Conservation (phyloP, 2,888 invertebrate genomes). For the Stenichneumon culpator region DNA sequence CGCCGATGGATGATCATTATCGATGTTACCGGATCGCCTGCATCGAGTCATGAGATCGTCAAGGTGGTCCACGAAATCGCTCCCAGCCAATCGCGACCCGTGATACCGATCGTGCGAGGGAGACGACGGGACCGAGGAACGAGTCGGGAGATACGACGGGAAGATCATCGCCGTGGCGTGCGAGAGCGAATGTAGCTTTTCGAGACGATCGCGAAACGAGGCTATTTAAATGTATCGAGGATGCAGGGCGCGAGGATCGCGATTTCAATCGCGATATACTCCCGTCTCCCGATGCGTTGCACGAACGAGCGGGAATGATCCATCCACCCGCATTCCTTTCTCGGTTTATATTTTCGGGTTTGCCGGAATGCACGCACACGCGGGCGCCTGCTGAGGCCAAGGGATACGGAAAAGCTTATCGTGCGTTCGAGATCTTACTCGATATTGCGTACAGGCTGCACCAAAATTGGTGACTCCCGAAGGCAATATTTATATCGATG, state of each 20-base stretch:
- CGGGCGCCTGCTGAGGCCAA: not conserved
- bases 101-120: conserved; percentile 39
- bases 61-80: conserved; percentile 67
- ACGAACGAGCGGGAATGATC: conserved; percentile 36
- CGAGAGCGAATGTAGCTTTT: conserved; percentile 10
- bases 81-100: conserved; percentile 57
- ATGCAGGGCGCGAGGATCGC: conserved; percentile 74
- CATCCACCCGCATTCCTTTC: conserved; percentile 67
- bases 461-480: conserved; percentile 30
- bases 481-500: not conserved
- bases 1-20: conserved; percentile 50
- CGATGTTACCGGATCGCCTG: conserved; percentile 33
- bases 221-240: conserved; percentile 78
- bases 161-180: conserved; percentile 53
- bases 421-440: conserved; percentile 42
- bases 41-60: conserved; percentile 51
- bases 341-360: conserved; percentile 58
- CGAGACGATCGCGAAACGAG: conserved; percentile 71
- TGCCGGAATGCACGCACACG: conserved; percentile 3
- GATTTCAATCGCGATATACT: conserved; percentile 73
- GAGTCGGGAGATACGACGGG: conserved; percentile 34
- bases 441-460: conserved; percentile 18
- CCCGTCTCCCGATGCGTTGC: conserved; percentile 34
- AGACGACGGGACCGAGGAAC: conserved; percentile 3
- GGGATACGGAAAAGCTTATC: conserved; percentile 42